Evolutionary conservation across 2,888 invertebrate species (phyloP).

Genomic region (Agrochola lota): DNA sequence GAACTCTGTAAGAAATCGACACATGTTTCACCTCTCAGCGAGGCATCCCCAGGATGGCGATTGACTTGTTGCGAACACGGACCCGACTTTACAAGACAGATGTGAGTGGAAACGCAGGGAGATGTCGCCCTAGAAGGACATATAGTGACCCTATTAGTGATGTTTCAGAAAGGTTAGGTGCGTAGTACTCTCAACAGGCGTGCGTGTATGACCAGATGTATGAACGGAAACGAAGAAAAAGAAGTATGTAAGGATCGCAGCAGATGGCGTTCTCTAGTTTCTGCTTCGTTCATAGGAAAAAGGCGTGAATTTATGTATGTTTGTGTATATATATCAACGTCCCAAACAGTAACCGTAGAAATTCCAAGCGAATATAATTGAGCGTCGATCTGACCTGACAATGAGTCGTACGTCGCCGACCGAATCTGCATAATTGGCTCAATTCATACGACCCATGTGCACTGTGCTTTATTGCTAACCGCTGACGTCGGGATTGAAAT

Average conservation of each 20-base stretch:
- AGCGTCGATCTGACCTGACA: constrained; percentile 63
- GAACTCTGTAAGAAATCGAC: too few relatives aligned
- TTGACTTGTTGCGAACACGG: too few relatives aligned
- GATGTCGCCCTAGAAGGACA: neutral
- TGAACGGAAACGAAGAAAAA: neutral
- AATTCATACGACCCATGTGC: constrained; percentile 69
- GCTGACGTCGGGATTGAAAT: constrained; percentile 28
- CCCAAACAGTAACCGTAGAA: constrained; percentile 14
- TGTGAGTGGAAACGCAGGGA: neutral
- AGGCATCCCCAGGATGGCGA: too few relatives aligned
- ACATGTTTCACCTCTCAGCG: too few relatives aligned
- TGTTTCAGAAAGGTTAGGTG: neutral
- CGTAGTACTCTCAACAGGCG: neutral
- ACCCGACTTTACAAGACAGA: too few relatives aligned
- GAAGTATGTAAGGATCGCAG: too few relatives aligned
- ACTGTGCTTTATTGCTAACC: constrained; percentile 66
- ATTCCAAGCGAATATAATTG: constrained; percentile 49
- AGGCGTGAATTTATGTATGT: neutral
- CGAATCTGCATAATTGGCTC: constrained; percentile 78
- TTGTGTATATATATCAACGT: neutral
- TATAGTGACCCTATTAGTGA: neutral
- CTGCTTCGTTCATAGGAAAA: too few relatives aligned
- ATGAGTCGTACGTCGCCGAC: constrained; percentile 60
- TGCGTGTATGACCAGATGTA: neutral
- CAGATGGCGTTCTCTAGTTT: neutral